Evolutionary conservation across 2,113 vertebrate species (phyloP), one percentile per base, ranked within the genome.

Genomic region (Chlorodrepanis virens): DNA sequence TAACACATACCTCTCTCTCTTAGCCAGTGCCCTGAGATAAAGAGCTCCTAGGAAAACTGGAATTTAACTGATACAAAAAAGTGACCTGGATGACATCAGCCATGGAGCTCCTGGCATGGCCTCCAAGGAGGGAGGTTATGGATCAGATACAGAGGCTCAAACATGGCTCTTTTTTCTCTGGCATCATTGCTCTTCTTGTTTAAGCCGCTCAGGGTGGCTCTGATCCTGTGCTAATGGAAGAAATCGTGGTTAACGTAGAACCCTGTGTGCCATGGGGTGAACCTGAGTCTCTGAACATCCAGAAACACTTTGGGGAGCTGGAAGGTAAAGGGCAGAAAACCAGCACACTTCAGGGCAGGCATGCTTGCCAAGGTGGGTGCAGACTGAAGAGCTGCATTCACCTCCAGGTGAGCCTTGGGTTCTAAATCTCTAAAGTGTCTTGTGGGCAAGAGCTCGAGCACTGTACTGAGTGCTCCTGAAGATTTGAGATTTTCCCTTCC

Each of bases 161-260:
- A 20, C 1, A 1, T 0, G 11, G 13, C 5, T 18, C 33, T 63
- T 54, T 78, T 29, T 28, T 35, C 67, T 71, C 45, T 10, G 25
- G 9, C 59, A 47, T 27, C 16, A 3, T 31, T 10, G 37, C 49
- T 54, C 2, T 25, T 52, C 5, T 27, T 59, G 44, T 47, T 63
- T 52, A 37, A 70, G 33, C 61, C 39, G 23, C 33, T 74, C 33
- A 9, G 23, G 47, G 31, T 12, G 42, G 18, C 53, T 72, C 83
- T 42, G 3, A 20, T 67, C 50, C 64, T 10, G 18, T 15, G 29
- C 67, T 19, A 1, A 29, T 5, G 5, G 37, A 89, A 13, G 29
- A 29, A 69, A 19, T 2, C 0, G 0, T 11, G 31, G 45, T 39
- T 37, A 19, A 14, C 20, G 25, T 0, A 21, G 33, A 71, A 5